Conservation (phyloP, 1,140 invertebrate species). For the Chironomus striatipennis region DNA sequence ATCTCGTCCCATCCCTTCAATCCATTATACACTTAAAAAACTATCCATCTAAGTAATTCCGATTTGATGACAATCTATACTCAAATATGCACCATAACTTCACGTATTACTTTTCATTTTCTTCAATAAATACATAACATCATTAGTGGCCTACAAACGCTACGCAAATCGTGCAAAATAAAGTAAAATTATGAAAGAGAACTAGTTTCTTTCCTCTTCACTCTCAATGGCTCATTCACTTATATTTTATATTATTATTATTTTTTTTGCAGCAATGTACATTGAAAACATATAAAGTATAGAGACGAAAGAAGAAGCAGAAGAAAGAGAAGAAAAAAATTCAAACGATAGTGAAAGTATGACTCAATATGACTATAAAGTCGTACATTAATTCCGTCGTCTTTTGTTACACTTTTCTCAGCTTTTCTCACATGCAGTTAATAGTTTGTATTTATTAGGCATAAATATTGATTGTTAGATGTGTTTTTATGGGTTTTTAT, state of each 20-base stretch:
- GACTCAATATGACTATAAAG: not conserved
- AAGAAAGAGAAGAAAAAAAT: not conserved
- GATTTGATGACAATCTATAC: too few species aligned
- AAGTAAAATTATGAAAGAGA: not conserved
- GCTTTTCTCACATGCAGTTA: not conserved
- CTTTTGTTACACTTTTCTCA: conserved; percentile 7
- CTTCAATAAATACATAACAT: not conserved
- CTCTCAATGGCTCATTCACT: not conserved
- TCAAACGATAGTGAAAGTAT: conserved; percentile 7
- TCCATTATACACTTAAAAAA: too few species aligned
- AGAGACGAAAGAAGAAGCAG: not conserved
- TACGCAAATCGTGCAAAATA: not conserved
- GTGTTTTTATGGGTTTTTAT: not conserved
- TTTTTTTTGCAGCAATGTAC: not conserved
- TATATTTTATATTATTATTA: not conserved
- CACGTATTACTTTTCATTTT: too few species aligned
- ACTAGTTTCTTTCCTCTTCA: not conserved
- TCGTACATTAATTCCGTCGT: not conserved
- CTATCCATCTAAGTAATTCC: too few species aligned
- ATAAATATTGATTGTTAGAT: not conserved
- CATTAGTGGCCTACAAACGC: not conserved
- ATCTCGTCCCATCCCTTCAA: too few species aligned
- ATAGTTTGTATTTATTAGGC: not conserved
- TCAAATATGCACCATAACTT: too few species aligned
- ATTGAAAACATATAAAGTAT: not conserved